Base-by-base conservation (phyloP, 2,113 vertebrate genomes). In the Sinocyclocheilus rhinocerous region DNA sequence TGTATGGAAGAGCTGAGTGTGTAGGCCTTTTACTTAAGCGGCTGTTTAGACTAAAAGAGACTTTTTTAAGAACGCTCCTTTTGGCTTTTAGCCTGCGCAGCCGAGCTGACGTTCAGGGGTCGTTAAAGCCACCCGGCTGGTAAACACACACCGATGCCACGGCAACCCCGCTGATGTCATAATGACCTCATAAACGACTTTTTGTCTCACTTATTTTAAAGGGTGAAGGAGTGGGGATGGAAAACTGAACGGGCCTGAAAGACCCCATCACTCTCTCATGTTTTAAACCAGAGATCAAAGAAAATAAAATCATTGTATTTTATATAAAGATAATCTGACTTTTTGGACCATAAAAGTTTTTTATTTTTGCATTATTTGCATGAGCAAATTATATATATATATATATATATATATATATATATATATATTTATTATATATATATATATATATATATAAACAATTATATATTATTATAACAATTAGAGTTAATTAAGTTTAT, bases 111-210 rank as follows among this genome's bases (percentile, higher is more conserved):
- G 9, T 42, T 80, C 22, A n/a, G 63, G 80, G 18, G 63, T 52
- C 29, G 42, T 85, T 24, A 57, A 63, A 70, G 70, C 61, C 76
- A 84, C 76, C 88, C 52, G 69, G 61, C 42, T 73, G 83, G 78
- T 87, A 76, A 80, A 83, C 84, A 88, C 29, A 85, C 73, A 57
- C 24, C 52, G 24, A 83, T 73, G 78, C 72, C 83, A 85, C 81
- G 59, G 81, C 72, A 88, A 86, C 73, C 70, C 69, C 63, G 52
- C 57, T 85, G 69, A 89, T 86, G 84, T 86, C 81, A 85, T 87
- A 42, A 75, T 89, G 87, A 90, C 84, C 84, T 84, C 85, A 89
- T 85, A 45, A 73, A 80, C 16, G n/a, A 63, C n/a, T 72, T 26
- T 16, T 75, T 61, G 24, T 76, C 59, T 76, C 18, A 45, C 33